phyloP scores from a whole-genome alignment of 2,113 vertebrate species.

The Heteronetta atricapilla region DNA sequence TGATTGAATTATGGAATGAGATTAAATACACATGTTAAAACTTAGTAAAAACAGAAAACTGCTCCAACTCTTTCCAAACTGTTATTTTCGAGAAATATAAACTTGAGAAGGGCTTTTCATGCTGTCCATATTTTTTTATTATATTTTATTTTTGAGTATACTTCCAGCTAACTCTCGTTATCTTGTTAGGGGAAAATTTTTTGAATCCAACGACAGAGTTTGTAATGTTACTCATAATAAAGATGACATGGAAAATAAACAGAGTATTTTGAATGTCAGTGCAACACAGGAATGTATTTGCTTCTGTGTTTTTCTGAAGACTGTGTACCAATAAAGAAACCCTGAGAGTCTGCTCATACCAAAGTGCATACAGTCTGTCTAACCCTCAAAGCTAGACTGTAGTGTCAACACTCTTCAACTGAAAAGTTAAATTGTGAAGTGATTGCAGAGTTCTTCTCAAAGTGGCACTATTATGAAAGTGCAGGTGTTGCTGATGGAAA shows the following conservation, averaged over 20 bases:
- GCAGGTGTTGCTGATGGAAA: background rate
- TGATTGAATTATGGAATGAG: background rate
- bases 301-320: background rate
- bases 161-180: background rate
- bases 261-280: background rate
- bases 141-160: background rate
- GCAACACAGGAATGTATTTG: background rate
- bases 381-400: background rate
- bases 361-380: accelerated
- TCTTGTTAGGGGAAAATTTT: background rate
- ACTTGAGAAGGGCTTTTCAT: background rate
- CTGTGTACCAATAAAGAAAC: background rate
- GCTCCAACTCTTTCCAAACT: background rate
- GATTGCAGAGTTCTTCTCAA: background rate
- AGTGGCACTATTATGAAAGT: background rate
- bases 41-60: background rate
- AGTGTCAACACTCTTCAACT: background rate
- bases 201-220: background rate
- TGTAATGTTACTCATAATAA: background rate
- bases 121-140: background rate
- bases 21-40: background rate
- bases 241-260: background rate
- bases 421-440: background rate
- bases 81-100: background rate
- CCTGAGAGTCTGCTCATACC: background rate